Base-by-base conservation (phyloP, 2,113 vertebrate species). In the Arizona elegans region DNA sequence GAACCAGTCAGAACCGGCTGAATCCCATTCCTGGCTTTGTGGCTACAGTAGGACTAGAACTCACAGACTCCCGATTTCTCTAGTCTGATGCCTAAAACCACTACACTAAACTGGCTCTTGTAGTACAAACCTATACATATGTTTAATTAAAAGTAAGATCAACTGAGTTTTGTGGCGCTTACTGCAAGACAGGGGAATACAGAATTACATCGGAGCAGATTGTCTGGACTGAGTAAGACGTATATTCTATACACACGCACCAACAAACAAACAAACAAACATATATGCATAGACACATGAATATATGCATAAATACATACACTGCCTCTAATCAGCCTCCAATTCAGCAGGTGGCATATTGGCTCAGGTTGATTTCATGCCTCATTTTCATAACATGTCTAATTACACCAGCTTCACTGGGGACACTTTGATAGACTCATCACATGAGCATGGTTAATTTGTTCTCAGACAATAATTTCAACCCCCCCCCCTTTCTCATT, bases 311-410 rank as follows among this genome's bases (percentile, higher is more conserved):
- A 29, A 29, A 21, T 81, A 53, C 24, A n/a, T n/a, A n/a, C 47
- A 38, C 58, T 10, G 19, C 29, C 58, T 26, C 56, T 54, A 54
- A 43, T 8, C 86, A 90, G 13, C 9, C 75, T 93, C 29, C 1
- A 10, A 86, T 55, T 2, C 9, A 55, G 91, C n/a, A 91, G 52
- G 19, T 92, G 56, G 62, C 53, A 81, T 81, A 81, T 89, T 62
- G 33, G 52, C 65, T 81, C 65, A n/a, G 17, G n/a, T n/a, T 58
- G 53, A 50, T 81, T 86, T 29, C 26, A 62, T 23, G 55, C 86
- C 38, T 70, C 33, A 81, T 92, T 92, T 89, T 81, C 87, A 58
- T 88, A 70, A 92, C 21, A 54, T 92, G 56, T 92, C 62, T 85
- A 75, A 89, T 92, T 92, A 47, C 62, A 58, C 26, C 38, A n/a